phyloP scores from a whole-genome alignment of 1,140 invertebrate genomes.

The Macrosteles quadrilineatus region DNA sequence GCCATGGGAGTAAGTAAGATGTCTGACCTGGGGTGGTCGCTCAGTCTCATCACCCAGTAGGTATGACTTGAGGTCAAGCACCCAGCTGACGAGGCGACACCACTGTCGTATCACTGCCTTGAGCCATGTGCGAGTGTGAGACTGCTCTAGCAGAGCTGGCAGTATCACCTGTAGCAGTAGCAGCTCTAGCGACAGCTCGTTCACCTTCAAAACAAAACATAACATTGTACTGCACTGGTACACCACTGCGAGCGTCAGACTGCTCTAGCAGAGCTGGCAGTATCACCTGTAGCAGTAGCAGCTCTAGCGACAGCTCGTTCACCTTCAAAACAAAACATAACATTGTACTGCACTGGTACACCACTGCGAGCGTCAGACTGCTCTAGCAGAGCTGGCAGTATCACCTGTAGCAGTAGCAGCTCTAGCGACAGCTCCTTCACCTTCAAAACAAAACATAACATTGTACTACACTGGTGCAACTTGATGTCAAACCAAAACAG shows the following conservation, averaged over 20 bases:
- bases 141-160: slow-evolving; percentile 94
- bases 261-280: slow-evolving; percentile 95
- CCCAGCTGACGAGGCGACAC: slow-evolving; percentile 84
- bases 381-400: slow-evolving; percentile 92
- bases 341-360: too few species aligned
- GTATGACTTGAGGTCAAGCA: slow-evolving; percentile 87
- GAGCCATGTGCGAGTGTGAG: slow-evolving; percentile 90
- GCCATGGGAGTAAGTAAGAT: too few species aligned
- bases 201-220: slow-evolving; percentile 55
- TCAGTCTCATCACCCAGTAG: slow-evolving; percentile 69
- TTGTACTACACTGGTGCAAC: too few species aligned
- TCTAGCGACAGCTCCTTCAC: slow-evolving; percentile 92
- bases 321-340: slow-evolving; percentile 50
- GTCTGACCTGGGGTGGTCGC: not conserved
- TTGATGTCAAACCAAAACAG: too few species aligned
- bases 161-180: slow-evolving; percentile 90
- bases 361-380: slow-evolving; percentile 93
- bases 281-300: slow-evolving; percentile 89
- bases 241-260: slow-evolving; percentile 88
- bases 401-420: slow-evolving; percentile 86
- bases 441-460: not conserved
- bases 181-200: slow-evolving; percentile 91
- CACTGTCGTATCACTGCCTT: slow-evolving; percentile 85
- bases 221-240: too few species aligned
- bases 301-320: slow-evolving; percentile 90